Conservation (phyloP, 2,797 vertebrate species). For the Tenualosa ilisha region DNA sequence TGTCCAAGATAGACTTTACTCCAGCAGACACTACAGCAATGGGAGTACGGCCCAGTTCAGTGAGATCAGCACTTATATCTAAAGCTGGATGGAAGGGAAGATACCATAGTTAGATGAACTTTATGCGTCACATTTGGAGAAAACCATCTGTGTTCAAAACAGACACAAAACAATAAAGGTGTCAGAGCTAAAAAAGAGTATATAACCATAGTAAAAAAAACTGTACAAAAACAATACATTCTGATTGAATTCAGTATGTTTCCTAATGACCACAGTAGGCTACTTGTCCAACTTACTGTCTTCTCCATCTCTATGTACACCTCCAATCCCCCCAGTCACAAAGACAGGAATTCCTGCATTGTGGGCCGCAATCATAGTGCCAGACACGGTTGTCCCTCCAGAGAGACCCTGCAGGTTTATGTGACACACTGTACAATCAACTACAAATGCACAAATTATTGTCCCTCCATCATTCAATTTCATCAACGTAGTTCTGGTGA, state of each 20-base stretch:
- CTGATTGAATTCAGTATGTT: background rate
- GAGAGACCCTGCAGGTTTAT: constrained; percentile 76
- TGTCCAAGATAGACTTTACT: constrained; percentile 89
- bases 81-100: constrained; percentile 71
- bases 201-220: background rate
- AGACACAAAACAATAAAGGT: background rate
- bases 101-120: constrained; percentile 2
- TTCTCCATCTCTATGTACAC: constrained; percentile 86
- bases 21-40: constrained; percentile 87
- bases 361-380: constrained; percentile 87
- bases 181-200: background rate
- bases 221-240: background rate
- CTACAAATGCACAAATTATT: background rate
- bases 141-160: background rate
- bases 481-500: too few species aligned
- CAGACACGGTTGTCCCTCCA: constrained; percentile 88
- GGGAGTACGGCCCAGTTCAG: constrained; percentile 86
- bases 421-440: background rate
- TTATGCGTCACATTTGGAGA: background rate
- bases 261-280: background rate
- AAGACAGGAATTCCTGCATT: constrained; percentile 83
- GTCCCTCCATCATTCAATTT: background rate
- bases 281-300: constrained; percentile 73
- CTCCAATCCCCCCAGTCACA: constrained; percentile 89
- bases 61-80: constrained; percentile 90